phyloP scores from a whole-genome alignment of 2,888 invertebrate genomes.

The Therioaphis trifolii region DNA sequence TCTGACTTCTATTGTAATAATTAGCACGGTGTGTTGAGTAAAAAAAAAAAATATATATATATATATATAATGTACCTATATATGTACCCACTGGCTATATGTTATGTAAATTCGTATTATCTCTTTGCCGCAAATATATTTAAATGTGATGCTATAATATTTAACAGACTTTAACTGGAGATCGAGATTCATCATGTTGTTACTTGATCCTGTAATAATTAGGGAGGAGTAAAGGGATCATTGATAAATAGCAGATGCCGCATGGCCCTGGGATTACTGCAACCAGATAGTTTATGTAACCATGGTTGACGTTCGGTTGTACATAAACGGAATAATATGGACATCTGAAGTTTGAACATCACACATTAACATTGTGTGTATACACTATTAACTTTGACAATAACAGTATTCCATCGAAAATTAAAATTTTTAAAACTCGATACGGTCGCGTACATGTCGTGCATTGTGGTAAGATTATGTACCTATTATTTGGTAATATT shows the following conservation, averaged over 20 bases:
- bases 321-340: not conserved
- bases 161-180: not conserved
- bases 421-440: not conserved
- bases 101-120: too few relatives aligned
- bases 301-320: not conserved
- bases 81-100: too few relatives aligned
- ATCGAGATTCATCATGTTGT: not conserved
- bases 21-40: too few relatives aligned
- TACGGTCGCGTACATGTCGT: not conserved
- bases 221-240: not conserved
- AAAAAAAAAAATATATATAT: too few relatives aligned
- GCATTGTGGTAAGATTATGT: not conserved
- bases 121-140: too few relatives aligned
- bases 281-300: slow-evolving; percentile 12
- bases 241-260: slow-evolving; percentile 36
- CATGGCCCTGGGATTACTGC: not conserved
- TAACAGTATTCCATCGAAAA: not conserved
- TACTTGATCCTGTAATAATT: not conserved
- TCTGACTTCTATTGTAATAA: too few relatives aligned
- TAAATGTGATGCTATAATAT: not conserved
- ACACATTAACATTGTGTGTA: too few relatives aligned
- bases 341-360: not conserved
- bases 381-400: not conserved
- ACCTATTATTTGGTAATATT: not conserved
- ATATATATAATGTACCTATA: too few relatives aligned